Evolutionary conservation across 2,113 vertebrate genomes (phyloP), one percentile per base, ranked within the genome.

Genomic region (Toxostoma redivivum): DNA sequence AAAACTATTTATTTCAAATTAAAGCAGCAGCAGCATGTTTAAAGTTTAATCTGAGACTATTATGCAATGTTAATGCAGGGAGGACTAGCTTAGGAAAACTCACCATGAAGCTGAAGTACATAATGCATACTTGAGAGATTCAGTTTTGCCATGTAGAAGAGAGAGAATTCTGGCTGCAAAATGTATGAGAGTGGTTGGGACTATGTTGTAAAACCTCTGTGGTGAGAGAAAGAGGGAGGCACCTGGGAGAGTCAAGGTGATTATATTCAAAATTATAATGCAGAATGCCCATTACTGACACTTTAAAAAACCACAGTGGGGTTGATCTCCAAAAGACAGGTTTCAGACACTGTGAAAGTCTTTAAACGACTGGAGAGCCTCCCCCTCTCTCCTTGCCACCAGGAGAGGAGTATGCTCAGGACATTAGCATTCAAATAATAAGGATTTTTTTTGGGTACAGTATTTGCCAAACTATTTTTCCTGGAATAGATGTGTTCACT

Each of bases 1-100:
- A 91, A 90, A 81, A 47, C 31, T 42, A n/a, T 50, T 92, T 69
- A 72, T 89, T 87, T 84, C 48, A 85, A 89, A 81, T 81, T 60
- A 65, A 88, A 94, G 58, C n/a, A 86, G 48, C 37, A 77, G n/a
- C 35, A 92, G 23, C 19, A 76, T 11, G 12, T 74, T 91, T 91
- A 73, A 81, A 84, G 16, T 50, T 92, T 3, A 1, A 13, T 73
- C 50, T 24, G 35, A 76, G 16, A 47, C 27, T 42, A 28, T 64
- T 71, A 56, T 16, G 38, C 56, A 84, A 58, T 40, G 67, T 7
- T 56, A 85, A 81, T 11, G 19, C 18, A 47, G 17, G 19, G 33
- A 81, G 67, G 84, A 50, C 37, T 38, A 58, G 24, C n/a, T 47
- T 40, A 80, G 65, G 73, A 79, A 70, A 90, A 38, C 24, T 51